Percentiles rank a stretch among this genome's conserved stretches.
These are phyloP conservation scores for Ceyx melanurus DNA, from an alignment of 2,113 vertebrate genomes.

Conservation along the genomic window DNA sequence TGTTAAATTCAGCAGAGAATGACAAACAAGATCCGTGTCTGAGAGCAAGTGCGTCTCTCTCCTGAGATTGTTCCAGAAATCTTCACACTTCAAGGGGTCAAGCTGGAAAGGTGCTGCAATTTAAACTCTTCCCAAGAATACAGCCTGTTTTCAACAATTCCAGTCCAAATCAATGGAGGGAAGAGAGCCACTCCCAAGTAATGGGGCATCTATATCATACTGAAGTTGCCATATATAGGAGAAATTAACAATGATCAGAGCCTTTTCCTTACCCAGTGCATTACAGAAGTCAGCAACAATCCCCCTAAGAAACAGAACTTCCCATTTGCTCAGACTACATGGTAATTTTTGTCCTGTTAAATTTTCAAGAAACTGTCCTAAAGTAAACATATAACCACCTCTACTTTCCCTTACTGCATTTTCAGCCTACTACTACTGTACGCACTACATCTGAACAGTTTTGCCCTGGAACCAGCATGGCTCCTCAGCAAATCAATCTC, in stretches of 20 bases:
- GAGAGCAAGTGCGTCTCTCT: not conserved
- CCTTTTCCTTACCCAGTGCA: not conserved
- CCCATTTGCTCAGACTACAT: not conserved
- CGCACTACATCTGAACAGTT: not conserved
- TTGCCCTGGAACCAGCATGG: not conserved
- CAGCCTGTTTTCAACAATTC: not conserved
- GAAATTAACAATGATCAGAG: not conserved
- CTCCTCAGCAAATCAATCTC: constrained; percentile 5
- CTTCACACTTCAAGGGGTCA: not conserved
- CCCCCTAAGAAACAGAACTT: not conserved
- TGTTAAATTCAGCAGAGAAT: constrained; percentile 3
- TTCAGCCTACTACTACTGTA: not conserved
- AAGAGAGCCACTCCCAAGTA: not conserved
- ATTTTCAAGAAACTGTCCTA: not conserved
- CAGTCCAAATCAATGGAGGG: not conserved
- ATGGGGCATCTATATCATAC: not conserved
- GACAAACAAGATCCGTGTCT: not conserved
- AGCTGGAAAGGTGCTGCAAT: not conserved
- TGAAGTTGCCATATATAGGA: not conserved
- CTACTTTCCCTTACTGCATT: not conserved
- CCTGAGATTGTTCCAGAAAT: not conserved
- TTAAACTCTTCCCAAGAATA: not conserved
- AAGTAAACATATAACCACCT: not conserved
- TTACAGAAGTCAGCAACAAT: not conserved
- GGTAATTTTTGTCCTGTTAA: not conserved